A percentile compares a stretch with the other conserved stretches of the same genome.
phyloP scores from a whole-genome alignment of 2,888 invertebrate genomes.

The Scaptomyza parva region DNA sequence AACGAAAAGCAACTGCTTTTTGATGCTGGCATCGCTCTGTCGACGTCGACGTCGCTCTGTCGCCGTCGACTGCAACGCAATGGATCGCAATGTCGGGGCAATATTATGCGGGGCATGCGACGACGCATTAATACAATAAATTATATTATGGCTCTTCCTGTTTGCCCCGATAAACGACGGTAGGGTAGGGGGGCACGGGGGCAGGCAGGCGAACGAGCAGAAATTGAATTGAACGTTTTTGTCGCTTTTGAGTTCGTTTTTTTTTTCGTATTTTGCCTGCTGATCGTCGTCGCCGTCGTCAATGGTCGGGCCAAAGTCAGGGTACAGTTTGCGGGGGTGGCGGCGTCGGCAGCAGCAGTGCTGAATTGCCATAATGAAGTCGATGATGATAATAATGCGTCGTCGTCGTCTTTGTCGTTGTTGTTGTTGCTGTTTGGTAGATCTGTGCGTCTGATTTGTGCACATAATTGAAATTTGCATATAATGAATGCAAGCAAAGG shows the following conservation, averaged over 20 bases:
- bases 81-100: too few species aligned
- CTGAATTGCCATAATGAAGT: constrained; percentile 58
- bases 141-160: constrained; percentile 80
- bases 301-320: constrained; percentile 28
- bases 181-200: too few species aligned
- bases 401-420: constrained; percentile 44
- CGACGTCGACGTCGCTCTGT: constrained; percentile 18
- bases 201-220: constrained; percentile 19
- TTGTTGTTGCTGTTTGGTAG: constrained; percentile 42
- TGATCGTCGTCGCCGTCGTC: constrained; percentile 51
- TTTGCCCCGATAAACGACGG: constrained; percentile 76
- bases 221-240: constrained; percentile 65
- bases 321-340: neutral
- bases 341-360: neutral
- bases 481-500: constrained; percentile 74
- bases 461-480: constrained; percentile 83
- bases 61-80: constrained; percentile 30
- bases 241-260: constrained; percentile 25
- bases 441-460: constrained; percentile 76
- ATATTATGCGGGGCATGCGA: constrained; percentile 68
- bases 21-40: constrained; percentile 31
- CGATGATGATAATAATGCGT: constrained; percentile 74
- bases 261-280: constrained; percentile 38
- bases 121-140: constrained; percentile 75
- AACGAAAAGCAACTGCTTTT: constrained; percentile 4